phyloP scores from a whole-genome alignment of 2,113 vertebrate genomes.

The Holacanthus passer region DNA sequence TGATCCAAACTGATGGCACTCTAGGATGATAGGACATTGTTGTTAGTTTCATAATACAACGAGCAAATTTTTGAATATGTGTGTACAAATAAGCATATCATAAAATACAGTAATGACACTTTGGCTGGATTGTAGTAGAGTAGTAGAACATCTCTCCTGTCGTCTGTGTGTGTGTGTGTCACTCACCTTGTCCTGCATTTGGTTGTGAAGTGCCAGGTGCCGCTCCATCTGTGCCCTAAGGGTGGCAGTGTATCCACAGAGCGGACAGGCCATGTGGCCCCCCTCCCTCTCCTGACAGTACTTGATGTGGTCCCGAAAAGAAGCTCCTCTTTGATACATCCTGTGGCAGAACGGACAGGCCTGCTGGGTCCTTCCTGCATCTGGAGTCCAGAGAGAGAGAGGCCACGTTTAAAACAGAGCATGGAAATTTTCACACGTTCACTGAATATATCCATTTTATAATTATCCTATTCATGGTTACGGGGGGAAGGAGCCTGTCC shows the following conservation, averaged over 20 bases:
- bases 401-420: constrained; percentile 12
- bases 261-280: constrained; percentile 77
- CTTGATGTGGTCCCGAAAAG: constrained; percentile 83
- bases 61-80: no score
- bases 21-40: constrained; percentile 44
- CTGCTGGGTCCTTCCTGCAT: constrained; percentile 67
- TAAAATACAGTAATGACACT: not conserved
- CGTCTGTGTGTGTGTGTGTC: not conserved
- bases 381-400: constrained; percentile 57
- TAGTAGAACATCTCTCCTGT: not conserved
- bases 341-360: constrained; percentile 85
- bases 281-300: constrained; percentile 83
- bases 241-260: constrained; percentile 83
- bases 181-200: constrained; percentile 82
- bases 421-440: not conserved
- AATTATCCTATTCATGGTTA: not conserved
- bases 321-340: constrained; percentile 72
- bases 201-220: constrained; percentile 81
- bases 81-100: not conserved
- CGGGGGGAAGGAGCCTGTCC: accelerated
- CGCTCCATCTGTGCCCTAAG: constrained; percentile 83
- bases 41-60: constrained; percentile 4
- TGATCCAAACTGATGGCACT: constrained; percentile 74
- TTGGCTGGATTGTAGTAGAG: not conserved
- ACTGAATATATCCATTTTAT: no score